These are phyloP conservation scores for Eudyptes chrysolophus DNA, from an alignment of 2,113 vertebrate genomes.

Conservation along the genomic window DNA sequence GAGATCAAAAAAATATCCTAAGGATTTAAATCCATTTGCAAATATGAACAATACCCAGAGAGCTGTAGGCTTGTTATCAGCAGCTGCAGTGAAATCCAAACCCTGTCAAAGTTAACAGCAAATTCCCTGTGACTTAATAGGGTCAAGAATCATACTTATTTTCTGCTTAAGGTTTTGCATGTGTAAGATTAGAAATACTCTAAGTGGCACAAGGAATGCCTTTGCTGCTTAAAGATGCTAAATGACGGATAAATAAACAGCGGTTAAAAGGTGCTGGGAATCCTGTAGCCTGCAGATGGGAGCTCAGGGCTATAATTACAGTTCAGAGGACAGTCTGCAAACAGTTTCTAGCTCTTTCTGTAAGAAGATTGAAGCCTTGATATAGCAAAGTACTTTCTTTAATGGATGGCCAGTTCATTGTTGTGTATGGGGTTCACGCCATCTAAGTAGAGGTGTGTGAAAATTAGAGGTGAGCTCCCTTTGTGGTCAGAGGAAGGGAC, in stretches of 20 bases:
- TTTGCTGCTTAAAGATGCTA: not conserved
- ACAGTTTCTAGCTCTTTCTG: not conserved
- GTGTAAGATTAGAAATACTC: not conserved
- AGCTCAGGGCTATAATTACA: not conserved
- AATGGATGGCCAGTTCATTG: not conserved
- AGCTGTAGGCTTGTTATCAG: not conserved
- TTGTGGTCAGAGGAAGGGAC: not conserved
- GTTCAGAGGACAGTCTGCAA: not conserved
- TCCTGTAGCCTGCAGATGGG: not conserved
- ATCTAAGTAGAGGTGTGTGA: not conserved
- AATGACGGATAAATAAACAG: not conserved
- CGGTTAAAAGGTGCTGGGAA: not conserved
- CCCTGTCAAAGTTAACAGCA: not conserved
- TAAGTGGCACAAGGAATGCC: not conserved
- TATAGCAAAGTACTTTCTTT: not conserved
- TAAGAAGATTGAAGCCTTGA: not conserved
- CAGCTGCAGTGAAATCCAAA: not conserved
- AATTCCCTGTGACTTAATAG: not conserved
- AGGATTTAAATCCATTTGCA: not conserved
- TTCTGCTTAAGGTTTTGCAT: not conserved
- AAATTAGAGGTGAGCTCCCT: not conserved
- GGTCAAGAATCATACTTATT: not conserved
- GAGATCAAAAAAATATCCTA: not conserved
- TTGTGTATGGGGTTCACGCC: fast-evolving
- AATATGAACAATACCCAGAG: not conserved